Evolutionary conservation across 37 sponge, comb jelly and placozoan genomes (phyloP), one percentile per base, ranked within the genome.

Genomic region (Chondrosia reniformis): DNA sequence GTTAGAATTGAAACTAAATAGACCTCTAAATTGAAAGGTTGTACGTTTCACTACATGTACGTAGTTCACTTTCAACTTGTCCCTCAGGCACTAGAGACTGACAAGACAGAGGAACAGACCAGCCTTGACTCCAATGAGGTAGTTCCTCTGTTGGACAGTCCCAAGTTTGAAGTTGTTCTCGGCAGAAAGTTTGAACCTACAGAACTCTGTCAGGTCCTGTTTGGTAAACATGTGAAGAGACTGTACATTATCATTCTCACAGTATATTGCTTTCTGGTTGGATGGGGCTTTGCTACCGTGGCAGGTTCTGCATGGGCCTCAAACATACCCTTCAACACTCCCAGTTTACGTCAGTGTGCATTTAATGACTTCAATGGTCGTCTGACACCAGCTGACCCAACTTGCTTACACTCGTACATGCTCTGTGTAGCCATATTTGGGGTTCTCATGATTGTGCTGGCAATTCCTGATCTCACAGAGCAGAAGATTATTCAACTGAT

Each of bases 241-340:
- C 10, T 83, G 42, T 95, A 86, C 64, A 38, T 92, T 25, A 30
- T 83, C n/a, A 74, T 92, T 55, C 58, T 95, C 33, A 82, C 61
- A 45, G 45, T 92, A 40, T 89, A 87, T 78, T 79, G 55, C 17
- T 87, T 83, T 56, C 64, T 92, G 19, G 79, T 80, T 7, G 3
- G 34, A 13, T 89, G 89, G 90, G 67, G 86, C 15, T 86, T 78
- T 83, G 25, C 67, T 45, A 86, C 96, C 13, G 90, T 92, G 44
- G 96, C 90, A 9, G 96, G 91, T 4, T 81, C 90, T 30, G 87
- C 96, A 6, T 95, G 93, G 96, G 74, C 96, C 33, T 46, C 81
- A 2, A 95, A 95, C 75, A 76, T 95, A 24, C 96, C 96, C 1
- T 81, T 89, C 62, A 84, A 84, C 66, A 59, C 61, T 5, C 61